phyloP scores from a whole-genome alignment of 2,113 vertebrate species.

The Pimephales promelas region DNA sequence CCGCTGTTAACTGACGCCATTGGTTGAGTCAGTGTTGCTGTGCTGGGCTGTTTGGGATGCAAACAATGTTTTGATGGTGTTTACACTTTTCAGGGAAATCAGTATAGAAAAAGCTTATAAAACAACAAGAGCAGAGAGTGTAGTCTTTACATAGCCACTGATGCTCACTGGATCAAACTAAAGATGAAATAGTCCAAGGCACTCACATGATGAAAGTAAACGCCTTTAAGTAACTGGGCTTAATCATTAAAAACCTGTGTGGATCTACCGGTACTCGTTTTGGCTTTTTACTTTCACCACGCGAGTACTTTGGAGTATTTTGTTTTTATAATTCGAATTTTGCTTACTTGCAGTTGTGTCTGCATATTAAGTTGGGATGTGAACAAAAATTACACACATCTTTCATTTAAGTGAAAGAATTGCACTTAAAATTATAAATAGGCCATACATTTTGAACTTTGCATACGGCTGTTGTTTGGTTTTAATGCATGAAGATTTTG shows the following conservation, averaged over 20 bases:
- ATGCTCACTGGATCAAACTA: too few relatives aligned
- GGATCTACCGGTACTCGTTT: too few relatives aligned
- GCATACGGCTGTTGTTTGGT: slow-evolving; percentile 1
- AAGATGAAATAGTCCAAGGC: too few relatives aligned
- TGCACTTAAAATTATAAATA: not conserved
- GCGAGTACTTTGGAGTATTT: too few relatives aligned
- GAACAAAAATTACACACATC: not conserved
- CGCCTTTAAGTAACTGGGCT: too few relatives aligned
- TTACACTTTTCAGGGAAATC: not conserved
- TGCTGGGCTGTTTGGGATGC: not conserved
- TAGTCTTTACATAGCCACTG: too few relatives aligned
- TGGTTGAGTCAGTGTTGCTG: not conserved
- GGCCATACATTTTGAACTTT: not conserved
- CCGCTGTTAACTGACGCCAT: not conserved
- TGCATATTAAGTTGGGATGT: not conserved
- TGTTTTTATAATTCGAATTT: too few relatives aligned
- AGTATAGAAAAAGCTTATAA: not conserved
- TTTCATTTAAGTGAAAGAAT: not conserved
- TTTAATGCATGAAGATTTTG: not conserved
- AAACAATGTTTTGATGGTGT: not conserved
- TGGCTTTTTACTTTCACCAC: too few relatives aligned
- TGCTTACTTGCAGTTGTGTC: not conserved
- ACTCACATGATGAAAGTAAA: too few relatives aligned
- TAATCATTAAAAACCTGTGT: too few relatives aligned
- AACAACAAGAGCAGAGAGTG: too few relatives aligned